These are phyloP conservation scores for Cetonia aurata DNA, from an alignment of 2,888 invertebrate genomes.

Conservation along the genomic window DNA sequence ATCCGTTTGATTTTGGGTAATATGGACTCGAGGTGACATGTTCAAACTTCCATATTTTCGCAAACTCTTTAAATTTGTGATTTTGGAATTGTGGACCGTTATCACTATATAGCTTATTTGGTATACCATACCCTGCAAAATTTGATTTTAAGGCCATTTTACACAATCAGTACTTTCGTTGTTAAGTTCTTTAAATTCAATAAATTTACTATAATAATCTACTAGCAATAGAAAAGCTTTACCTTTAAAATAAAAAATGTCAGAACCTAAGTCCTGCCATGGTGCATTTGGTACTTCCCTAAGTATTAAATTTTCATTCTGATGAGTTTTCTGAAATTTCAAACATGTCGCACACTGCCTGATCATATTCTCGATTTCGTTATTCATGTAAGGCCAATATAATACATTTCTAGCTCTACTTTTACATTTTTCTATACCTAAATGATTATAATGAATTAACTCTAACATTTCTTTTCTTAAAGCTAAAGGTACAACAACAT, in stretches of 20 bases:
- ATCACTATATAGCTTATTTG: constrained; percentile 3
- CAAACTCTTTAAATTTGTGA: constrained; percentile 27
- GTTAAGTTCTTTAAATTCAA: constrained; percentile 26
- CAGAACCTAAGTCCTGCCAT: constrained; percentile 17
- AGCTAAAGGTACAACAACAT: constrained; percentile 14
- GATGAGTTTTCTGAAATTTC: constrained; percentile 28
- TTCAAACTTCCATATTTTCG: constrained; percentile 14
- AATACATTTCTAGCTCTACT: constrained; percentile 14
- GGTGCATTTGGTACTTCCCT: constrained; percentile 25
- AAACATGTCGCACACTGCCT: constrained; percentile 25
- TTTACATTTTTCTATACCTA: constrained; percentile 35
- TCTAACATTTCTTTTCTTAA: constrained; percentile 21
- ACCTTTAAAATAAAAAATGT: constrained; percentile 29
- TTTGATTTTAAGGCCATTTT: constrained; percentile 29
- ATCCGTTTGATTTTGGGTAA: constrained; percentile 15
- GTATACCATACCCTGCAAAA: constrained; percentile 39
- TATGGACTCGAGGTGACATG: constrained; percentile 24
- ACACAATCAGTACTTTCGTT: constrained; percentile 27
- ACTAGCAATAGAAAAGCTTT: constrained; percentile 28
- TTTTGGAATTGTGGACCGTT: constrained; percentile 35
- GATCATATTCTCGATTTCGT: constrained; percentile 20
- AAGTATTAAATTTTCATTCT: constrained; percentile 19
- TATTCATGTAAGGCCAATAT: constrained; percentile 22
- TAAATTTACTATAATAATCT: constrained; percentile 30
- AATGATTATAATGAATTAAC: constrained; percentile 27